A percentile compares a stretch with the other conserved stretches of the same genome.
Conservation (phyloP, 2,888 invertebrate species). For the Catocala nupta region DNA sequence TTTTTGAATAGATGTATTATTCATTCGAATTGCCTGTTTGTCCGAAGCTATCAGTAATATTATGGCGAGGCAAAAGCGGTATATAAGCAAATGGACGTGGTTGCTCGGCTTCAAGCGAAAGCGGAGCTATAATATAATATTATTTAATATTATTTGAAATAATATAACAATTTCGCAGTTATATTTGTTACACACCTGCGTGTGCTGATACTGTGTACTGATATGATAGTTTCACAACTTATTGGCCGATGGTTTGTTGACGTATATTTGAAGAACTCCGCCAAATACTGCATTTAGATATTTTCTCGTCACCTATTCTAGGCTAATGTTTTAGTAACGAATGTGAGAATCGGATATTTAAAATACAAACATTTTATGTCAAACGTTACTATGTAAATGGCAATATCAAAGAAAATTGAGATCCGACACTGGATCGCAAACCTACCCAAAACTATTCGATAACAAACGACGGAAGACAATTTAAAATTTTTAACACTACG, state of each 20-base stretch:
- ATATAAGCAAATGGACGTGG: constrained; percentile 60
- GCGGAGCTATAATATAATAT: constrained; percentile 28
- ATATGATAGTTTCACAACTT: constrained; percentile 8
- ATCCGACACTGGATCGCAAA: constrained; percentile 14
- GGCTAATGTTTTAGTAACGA: not conserved
- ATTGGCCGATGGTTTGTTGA: too few species aligned
- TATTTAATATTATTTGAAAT: not conserved
- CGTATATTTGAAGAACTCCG: too few species aligned
- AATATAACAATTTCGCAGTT: constrained; percentile 4
- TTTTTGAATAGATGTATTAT: too few species aligned
- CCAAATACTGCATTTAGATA: too few species aligned
- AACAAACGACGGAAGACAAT: constrained; percentile 60
- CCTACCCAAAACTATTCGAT: constrained; percentile 22
- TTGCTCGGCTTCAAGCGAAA: constrained; percentile 29
- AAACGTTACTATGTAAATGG: not conserved
- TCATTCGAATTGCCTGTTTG: constrained; percentile 29
- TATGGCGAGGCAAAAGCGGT: constrained; percentile 56
- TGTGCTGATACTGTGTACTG: constrained; percentile 13
- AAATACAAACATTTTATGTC: not conserved
- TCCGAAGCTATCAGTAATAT: constrained; percentile 23
- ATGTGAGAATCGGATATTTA: not conserved
- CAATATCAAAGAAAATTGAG: constrained; percentile 11
- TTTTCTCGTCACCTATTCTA: too few species aligned
- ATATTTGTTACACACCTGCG: constrained; percentile 22
- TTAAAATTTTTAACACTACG: constrained; percentile 48